phyloP scores from a whole-genome alignment of 2,888 invertebrate species.

The Xiphydria camelus region DNA sequence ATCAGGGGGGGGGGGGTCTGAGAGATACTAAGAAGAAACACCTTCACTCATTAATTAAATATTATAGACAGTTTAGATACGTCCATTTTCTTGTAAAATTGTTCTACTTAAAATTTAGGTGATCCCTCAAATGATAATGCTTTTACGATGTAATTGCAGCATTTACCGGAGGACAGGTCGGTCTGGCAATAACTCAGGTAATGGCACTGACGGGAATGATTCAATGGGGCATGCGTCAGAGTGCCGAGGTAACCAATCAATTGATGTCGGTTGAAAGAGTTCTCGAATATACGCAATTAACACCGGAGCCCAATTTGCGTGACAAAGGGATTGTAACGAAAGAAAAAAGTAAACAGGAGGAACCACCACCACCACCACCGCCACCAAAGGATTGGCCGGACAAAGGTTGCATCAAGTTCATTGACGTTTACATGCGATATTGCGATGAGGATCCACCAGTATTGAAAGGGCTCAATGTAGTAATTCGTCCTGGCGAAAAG shows the following conservation, averaged over 20 bases:
- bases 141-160: slow-evolving; percentile 20
- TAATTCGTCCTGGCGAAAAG: slow-evolving; percentile 53
- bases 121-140: no score
- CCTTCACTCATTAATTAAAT: no score
- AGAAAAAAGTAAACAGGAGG: slow-evolving; percentile 19
- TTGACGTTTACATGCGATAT: slow-evolving; percentile 58
- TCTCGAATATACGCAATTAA: slow-evolving; percentile 76
- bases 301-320: slow-evolving; percentile 59
- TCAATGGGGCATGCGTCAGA: slow-evolving; percentile 82
- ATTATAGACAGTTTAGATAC: no score
- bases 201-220: slow-evolving; percentile 61
- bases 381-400: slow-evolving; percentile 46
- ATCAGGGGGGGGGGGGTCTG: no score
- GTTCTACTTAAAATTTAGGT: no score
- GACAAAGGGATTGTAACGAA: slow-evolving; percentile 20
- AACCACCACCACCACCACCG: slow-evolving; percentile 15
- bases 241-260: slow-evolving; percentile 79
- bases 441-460: slow-evolving; percentile 57
- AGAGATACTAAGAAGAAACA: no score
- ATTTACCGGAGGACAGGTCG: slow-evolving; percentile 54
- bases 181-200: slow-evolving; percentile 59
- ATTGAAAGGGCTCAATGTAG: slow-evolving; percentile 56
- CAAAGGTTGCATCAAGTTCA: slow-evolving; percentile 47
- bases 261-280: slow-evolving; percentile 84
- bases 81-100: no score